Conservation (phyloP, 1,140 invertebrate genomes). For the Batillaria attramentaria region DNA sequence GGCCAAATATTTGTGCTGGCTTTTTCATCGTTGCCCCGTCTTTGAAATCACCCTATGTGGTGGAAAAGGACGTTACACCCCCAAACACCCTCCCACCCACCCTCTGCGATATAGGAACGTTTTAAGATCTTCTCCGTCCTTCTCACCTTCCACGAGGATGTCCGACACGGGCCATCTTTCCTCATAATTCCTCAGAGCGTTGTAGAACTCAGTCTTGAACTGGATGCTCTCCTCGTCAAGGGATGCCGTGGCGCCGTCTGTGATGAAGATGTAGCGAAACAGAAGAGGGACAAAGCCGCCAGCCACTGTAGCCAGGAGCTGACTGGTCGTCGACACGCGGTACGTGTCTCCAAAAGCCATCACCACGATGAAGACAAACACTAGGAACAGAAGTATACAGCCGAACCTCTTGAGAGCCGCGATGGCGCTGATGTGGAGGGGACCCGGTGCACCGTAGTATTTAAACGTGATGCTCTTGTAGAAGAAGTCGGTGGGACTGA, state of each 20-base stretch:
- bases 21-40: too few species aligned
- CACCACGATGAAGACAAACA: conserved; percentile 58
- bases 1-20: too few species aligned
- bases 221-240: conserved; percentile 52
- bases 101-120: too few species aligned
- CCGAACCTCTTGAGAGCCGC: conserved; percentile 44
- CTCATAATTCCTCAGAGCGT: conserved; percentile 42
- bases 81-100: too few species aligned
- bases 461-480: conserved; percentile 42
- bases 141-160: conserved; percentile 41
- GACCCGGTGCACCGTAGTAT: conserved; percentile 53
- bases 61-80: too few species aligned
- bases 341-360: conserved; percentile 60
- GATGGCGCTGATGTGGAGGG: conserved; percentile 39
- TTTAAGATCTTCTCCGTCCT: too few species aligned
- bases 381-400: conserved; percentile 52
- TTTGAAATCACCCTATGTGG: too few species aligned
- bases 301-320: conserved; percentile 56
- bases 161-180: conserved; percentile 59
- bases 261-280: conserved; percentile 52
- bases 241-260: conserved; percentile 22
- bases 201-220: conserved; percentile 52
- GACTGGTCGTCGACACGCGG: conserved; percentile 54
- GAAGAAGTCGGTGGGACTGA: conserved; percentile 55
- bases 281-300: conserved; percentile 60